Evolutionary conservation across 2,888 invertebrate species (phyloP).

Genomic region (Unio delphinus): DNA sequence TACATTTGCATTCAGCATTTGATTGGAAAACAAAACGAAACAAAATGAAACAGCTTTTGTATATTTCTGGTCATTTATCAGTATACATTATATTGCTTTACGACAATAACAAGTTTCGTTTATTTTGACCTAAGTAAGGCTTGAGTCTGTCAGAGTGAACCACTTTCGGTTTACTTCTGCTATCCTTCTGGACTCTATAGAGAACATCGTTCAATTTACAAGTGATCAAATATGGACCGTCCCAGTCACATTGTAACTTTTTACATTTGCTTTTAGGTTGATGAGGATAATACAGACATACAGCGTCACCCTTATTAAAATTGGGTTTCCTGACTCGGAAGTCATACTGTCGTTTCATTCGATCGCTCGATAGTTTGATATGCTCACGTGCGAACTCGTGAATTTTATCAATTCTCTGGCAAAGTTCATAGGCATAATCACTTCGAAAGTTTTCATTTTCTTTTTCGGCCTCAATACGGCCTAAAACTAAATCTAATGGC

Average conservation of each 20-base stretch:
- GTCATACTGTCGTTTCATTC: constrained; percentile 18
- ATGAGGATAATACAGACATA: constrained; percentile 25
- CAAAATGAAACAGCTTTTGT: too few species aligned
- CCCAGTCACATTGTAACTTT: constrained; percentile 20
- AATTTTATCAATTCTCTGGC: constrained; percentile 84
- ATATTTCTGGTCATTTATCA: too few species aligned
- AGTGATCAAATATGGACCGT: constrained; percentile 19
- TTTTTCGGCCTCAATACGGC: constrained; percentile 2
- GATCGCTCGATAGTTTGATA: constrained; percentile 7
- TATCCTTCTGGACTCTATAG: constrained; percentile 6
- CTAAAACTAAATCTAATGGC: constrained; percentile 21
- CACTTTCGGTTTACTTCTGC: too few species aligned
- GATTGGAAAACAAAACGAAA: too few species aligned
- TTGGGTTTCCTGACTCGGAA: constrained; percentile 8
- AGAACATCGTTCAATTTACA: constrained; percentile 8
- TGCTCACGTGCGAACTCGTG: constrained; percentile 46
- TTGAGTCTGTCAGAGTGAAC: too few species aligned
- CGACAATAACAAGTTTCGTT: too few species aligned
- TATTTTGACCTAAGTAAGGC: too few species aligned
- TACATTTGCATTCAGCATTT: too few species aligned
- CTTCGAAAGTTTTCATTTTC: constrained; percentile 8
- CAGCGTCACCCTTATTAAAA: constrained; percentile 7
- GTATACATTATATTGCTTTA: too few species aligned
- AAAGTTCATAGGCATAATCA: constrained; percentile 20
- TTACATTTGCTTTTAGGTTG: neutral